Conservation (phyloP, 2,888 invertebrate genomes). For the Pristionchus mayeri region DNA sequence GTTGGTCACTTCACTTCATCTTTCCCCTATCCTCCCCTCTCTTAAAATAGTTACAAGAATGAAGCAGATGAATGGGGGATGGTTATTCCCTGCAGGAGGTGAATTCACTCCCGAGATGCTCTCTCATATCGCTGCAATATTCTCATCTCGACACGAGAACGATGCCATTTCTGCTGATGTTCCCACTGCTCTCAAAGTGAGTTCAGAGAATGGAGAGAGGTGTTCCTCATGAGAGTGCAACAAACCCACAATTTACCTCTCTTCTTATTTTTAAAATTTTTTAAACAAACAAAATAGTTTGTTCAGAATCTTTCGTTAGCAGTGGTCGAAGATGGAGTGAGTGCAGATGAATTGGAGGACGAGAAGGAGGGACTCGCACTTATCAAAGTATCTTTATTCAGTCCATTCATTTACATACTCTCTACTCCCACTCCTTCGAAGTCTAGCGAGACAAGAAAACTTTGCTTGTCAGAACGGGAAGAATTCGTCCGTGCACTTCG, state of each 20-base stretch:
- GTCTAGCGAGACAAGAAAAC: neutral
- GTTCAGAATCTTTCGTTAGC: slow-evolving; percentile 64
- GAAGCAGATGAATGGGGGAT: neutral
- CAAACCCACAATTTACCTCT: too few species aligned
- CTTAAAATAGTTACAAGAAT: neutral
- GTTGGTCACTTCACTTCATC: slow-evolving; percentile 51
- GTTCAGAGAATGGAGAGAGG: neutral
- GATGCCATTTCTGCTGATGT: slow-evolving; percentile 87
- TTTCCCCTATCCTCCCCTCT: neutral
- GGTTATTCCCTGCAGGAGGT: slow-evolving; percentile 64
- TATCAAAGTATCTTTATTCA: neutral
- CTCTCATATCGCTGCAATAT: slow-evolving; percentile 83
- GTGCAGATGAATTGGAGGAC: slow-evolving; percentile 55
- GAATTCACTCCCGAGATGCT: slow-evolving; percentile 83
- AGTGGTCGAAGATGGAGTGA: slow-evolving; percentile 58
- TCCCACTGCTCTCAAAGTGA: slow-evolving; percentile 80
- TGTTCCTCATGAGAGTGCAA: too few species aligned
- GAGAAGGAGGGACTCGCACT: slow-evolving; percentile 22
- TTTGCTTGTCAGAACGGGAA: slow-evolving; percentile 50
- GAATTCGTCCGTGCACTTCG: slow-evolving; percentile 77
- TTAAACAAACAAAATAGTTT: neutral
- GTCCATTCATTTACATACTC: neutral
- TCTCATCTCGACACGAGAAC: slow-evolving; percentile 81
- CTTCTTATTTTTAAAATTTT: neutral
- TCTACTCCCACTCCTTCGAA: too few species aligned